These are phyloP conservation scores for Leucoptera coffeella DNA, from an alignment of 2,888 invertebrate genomes.

Conservation along the genomic window DNA sequence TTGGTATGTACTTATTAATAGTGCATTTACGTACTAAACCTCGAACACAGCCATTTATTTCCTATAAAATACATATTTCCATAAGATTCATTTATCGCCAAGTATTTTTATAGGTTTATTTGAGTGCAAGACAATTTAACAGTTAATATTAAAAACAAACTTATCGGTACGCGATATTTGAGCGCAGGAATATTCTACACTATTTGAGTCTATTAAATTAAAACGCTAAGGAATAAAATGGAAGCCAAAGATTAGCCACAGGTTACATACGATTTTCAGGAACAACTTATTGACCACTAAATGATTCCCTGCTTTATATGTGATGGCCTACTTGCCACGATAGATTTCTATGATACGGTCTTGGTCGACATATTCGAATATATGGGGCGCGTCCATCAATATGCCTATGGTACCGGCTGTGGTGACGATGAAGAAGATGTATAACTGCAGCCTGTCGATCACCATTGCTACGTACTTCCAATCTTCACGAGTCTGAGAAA, in stretches of 20 bases:
- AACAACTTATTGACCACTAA: too few species aligned
- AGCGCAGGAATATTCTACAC: too few species aligned
- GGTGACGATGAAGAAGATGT: constrained; percentile 94
- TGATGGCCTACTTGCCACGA: constrained; percentile 80
- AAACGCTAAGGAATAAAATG: too few species aligned
- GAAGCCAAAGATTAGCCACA: too few species aligned
- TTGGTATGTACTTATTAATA: too few species aligned
- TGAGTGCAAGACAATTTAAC: too few species aligned
- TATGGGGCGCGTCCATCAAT: constrained; percentile 95
- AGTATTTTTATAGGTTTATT: not conserved
- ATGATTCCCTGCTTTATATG: too few species aligned
- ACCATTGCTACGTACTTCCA: constrained; percentile 99
- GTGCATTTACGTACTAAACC: constrained; percentile 19
- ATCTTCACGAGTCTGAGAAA: constrained; percentile 87
- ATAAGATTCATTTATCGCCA: not conserved
- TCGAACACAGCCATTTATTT: constrained; percentile 49
- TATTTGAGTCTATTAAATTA: too few species aligned
- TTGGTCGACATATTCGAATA: constrained; percentile 96
- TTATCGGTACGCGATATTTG: too few species aligned
- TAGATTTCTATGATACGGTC: constrained; percentile 93
- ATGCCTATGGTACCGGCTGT: constrained; percentile 94
- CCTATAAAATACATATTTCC: constrained; percentile 1
- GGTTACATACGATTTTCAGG: constrained; percentile 2
- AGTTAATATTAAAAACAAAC: too few species aligned
- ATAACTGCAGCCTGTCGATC: constrained; percentile 91